Conservation (phyloP, 2,888 invertebrate genomes). For the Pelosia muscerda region DNA sequence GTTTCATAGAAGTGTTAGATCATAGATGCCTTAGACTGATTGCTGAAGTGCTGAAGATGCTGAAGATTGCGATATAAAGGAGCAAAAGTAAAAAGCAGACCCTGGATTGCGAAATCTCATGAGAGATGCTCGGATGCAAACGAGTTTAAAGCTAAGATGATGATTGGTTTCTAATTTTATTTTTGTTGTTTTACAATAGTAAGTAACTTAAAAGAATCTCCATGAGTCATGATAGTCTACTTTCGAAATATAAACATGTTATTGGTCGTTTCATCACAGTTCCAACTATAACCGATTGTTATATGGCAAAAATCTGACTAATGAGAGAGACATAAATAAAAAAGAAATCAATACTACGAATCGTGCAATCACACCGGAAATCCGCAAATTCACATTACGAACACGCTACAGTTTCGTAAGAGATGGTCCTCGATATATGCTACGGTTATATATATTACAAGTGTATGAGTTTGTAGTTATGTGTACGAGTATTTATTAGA, state of each 20-base stretch:
- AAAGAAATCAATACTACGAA: conserved; percentile 35
- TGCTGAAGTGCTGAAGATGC: too few relatives aligned
- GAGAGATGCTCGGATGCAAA: too few relatives aligned
- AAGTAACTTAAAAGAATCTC: neutral
- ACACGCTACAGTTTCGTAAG: conserved; percentile 25
- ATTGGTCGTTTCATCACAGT: neutral
- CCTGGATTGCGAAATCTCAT: too few relatives aligned
- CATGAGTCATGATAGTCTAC: neutral
- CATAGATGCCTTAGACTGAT: too few relatives aligned
- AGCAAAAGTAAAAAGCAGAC: too few relatives aligned
- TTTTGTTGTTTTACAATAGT: too few relatives aligned
- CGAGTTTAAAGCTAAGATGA: too few relatives aligned
- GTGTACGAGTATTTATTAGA: neutral
- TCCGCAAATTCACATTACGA: conserved; percentile 29
- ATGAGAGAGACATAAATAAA: conserved; percentile 22
- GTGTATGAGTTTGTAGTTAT: too few relatives aligned
- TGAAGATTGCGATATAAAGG: too few relatives aligned
- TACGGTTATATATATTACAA: too few relatives aligned
- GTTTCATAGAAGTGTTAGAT: too few relatives aligned
- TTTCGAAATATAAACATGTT: neutral
- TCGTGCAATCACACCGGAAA: conserved; percentile 38
- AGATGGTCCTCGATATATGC: neutral
- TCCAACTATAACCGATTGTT: neutral
- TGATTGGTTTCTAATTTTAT: neutral
- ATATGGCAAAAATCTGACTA: conserved; percentile 7